phyloP scores from a whole-genome alignment of 2,797 vertebrate species.

The Pseudomugil tenellus region DNA sequence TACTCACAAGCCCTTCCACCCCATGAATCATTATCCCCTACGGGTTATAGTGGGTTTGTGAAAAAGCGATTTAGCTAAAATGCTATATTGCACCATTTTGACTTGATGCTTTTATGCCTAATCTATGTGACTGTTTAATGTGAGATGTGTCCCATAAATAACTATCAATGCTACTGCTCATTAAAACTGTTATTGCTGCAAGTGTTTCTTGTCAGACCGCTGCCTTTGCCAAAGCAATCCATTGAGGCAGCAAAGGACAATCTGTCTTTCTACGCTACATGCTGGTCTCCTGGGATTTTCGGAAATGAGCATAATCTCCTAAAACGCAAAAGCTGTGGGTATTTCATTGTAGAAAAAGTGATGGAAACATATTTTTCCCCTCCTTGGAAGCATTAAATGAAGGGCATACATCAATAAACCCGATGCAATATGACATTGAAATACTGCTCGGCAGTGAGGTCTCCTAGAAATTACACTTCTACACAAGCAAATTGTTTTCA shows the following conservation, averaged over 20 bases:
- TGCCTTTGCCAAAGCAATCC: slow-evolving; percentile 63
- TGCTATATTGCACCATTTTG: slow-evolving; percentile 63
- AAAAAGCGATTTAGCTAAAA: slow-evolving; percentile 68
- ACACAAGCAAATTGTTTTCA: slow-evolving; percentile 17
- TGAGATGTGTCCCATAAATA: slow-evolving; percentile 72
- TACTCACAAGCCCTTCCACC: slow-evolving; percentile 10
- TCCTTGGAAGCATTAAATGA: slow-evolving; percentile 34
- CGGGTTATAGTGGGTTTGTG: slow-evolving; percentile 60
- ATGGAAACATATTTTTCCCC: slow-evolving; percentile 17
- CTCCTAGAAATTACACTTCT: slow-evolving; percentile 12
- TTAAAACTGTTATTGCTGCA: slow-evolving; percentile 63
- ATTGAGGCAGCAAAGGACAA: slow-evolving; percentile 51
- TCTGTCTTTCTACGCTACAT: slow-evolving; percentile 56
- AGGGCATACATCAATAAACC: slow-evolving; percentile 37
- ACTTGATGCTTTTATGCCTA: slow-evolving; percentile 64
- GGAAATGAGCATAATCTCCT: slow-evolving; percentile 58
- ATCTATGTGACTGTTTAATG: slow-evolving; percentile 75
- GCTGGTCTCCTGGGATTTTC: slow-evolving; percentile 40
- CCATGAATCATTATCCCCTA: slow-evolving; percentile 61
- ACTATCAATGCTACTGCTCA: slow-evolving; percentile 67
- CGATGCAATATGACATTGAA: slow-evolving; percentile 54
- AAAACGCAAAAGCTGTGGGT: slow-evolving; percentile 57
- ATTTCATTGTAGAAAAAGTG: slow-evolving; percentile 38
- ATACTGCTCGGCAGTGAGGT: slow-evolving; percentile 11
- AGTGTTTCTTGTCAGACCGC: slow-evolving; percentile 57